Conservation (phyloP, 1,140 invertebrate genomes). For the Drepana arcuata region DNA sequence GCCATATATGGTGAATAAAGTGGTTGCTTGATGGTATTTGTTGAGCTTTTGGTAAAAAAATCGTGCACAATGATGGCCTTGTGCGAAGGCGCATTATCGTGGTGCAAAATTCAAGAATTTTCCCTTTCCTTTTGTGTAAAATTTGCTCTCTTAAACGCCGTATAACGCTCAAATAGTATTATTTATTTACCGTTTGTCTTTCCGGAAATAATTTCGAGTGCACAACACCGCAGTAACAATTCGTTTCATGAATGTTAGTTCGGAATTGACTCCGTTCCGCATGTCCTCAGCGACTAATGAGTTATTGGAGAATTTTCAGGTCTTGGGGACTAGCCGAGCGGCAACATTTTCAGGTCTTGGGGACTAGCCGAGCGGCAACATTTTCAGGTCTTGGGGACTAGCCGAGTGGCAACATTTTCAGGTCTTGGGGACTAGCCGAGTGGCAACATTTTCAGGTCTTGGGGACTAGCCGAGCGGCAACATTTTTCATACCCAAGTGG, state of each 20-base stretch:
- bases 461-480: conserved; percentile 1
- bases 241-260: too few species aligned
- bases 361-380: too few species aligned
- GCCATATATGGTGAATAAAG: background rate
- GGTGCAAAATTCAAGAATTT: background rate
- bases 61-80: too few species aligned
- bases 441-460: too few species aligned
- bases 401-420: too few species aligned
- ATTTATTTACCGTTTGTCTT: background rate
- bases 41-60: too few species aligned
- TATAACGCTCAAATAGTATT: background rate
- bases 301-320: background rate
- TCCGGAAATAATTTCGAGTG: background rate
- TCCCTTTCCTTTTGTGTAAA: background rate
- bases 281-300: background rate
- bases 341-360: too few species aligned
- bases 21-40: background rate
- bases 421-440: too few species aligned
- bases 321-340: too few species aligned
- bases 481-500: background rate
- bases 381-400: too few species aligned
- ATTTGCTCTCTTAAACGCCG: background rate
- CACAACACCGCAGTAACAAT: background rate
- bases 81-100: too few species aligned
- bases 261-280: background rate